A percentile compares a stretch with the other conserved stretches of the same genome.
Evolutionary conservation across 1,140 invertebrate genomes (phyloP).

Genomic region (Triops cancriformis): DNA sequence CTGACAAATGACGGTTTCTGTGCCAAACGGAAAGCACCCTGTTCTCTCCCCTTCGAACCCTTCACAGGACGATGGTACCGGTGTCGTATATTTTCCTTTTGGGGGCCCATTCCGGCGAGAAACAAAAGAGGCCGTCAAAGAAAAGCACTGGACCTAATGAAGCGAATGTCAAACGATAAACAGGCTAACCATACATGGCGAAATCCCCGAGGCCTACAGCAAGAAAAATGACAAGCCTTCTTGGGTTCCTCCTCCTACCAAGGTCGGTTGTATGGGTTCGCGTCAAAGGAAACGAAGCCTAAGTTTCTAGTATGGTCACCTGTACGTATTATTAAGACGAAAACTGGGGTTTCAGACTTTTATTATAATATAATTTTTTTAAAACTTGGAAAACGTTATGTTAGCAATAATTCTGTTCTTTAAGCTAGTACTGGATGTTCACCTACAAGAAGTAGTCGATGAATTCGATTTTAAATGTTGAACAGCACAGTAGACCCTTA

Average conservation of each 20-base stretch:
- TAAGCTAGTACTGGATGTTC: too few species aligned
- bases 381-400: too few species aligned
- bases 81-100: not conserved
- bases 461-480: too few species aligned
- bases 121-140: not conserved
- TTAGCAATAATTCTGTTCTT: too few species aligned
- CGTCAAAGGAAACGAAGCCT: not conserved
- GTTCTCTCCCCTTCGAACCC: not conserved
- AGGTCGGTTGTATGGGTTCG: not conserved
- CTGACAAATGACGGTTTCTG: not conserved
- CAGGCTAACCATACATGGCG: not conserved
- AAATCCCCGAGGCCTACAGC: not conserved
- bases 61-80: not conserved
- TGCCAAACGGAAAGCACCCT: not conserved
- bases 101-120: not conserved
- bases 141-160: not conserved
- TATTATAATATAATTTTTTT: too few species aligned
- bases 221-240: not conserved
- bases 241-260: not conserved
- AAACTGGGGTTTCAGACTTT: too few species aligned
- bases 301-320: not conserved
- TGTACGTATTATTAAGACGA: not conserved
- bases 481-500: too few species aligned
- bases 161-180: slow-evolving; percentile 10
- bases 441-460: too few species aligned